These are phyloP conservation scores for Orchestes rusci DNA, from an alignment of 2,888 invertebrate genomes.

Conservation along the genomic window DNA sequence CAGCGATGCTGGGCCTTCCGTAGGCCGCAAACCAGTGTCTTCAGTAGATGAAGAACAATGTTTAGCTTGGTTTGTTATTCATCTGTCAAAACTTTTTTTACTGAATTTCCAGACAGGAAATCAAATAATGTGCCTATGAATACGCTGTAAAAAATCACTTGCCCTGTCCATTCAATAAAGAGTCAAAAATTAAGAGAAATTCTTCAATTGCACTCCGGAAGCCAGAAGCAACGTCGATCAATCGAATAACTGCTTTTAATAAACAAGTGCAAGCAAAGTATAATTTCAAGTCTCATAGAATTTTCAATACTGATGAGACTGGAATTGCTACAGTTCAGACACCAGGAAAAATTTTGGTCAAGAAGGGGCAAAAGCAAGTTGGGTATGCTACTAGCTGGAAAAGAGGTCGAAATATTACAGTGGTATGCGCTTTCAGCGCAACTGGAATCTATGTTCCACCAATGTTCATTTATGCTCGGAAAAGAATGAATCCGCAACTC, in stretches of 20 bases:
- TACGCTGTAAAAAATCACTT: too few species aligned
- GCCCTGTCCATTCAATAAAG: too few species aligned
- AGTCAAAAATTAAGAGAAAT: too few species aligned
- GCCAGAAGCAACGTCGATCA: neutral
- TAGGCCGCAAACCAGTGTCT: too few species aligned
- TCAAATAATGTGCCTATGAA: too few species aligned
- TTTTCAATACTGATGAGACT: neutral
- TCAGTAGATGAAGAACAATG: too few species aligned
- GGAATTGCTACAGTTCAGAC: neutral
- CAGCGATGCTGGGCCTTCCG: too few species aligned
- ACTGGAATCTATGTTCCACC: slow-evolving; percentile 9
- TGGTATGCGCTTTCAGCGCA: slow-evolving; percentile 2
- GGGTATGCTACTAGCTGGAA: slow-evolving; percentile 7
- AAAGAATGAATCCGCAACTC: neutral
- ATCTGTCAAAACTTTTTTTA: too few species aligned
- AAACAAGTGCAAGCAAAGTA: neutral
- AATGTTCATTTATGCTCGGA: slow-evolving; percentile 5
- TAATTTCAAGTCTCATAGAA: neutral
- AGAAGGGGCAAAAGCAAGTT: slow-evolving; percentile 1
- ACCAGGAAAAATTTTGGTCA: neutral
- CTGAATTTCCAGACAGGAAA: too few species aligned
- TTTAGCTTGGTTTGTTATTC: too few species aligned
- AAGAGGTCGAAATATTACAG: slow-evolving; percentile 1
- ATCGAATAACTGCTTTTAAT: neutral
- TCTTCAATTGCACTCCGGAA: neutral